Conservation (phyloP, 2,797 vertebrate species). For the Crax fasciolata region DNA sequence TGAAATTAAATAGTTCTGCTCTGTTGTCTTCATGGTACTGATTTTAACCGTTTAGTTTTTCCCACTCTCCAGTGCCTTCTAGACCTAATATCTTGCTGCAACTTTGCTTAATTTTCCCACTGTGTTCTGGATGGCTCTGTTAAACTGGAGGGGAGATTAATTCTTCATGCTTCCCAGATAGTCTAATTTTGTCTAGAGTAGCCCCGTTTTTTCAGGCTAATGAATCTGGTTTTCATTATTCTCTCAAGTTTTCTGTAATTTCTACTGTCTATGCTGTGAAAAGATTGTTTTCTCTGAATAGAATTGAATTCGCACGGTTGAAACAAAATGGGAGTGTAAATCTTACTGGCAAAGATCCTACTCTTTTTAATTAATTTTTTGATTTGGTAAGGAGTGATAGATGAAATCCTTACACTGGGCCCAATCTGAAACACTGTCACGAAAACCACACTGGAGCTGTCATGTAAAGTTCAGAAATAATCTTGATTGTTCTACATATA, state of each 20-base stretch:
- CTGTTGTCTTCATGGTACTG: neutral
- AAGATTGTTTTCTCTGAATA: neutral
- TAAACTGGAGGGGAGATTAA: neutral
- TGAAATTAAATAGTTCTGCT: neutral
- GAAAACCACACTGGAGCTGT: neutral
- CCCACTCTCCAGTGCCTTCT: neutral
- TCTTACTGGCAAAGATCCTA: neutral
- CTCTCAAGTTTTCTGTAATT: conserved; percentile 2
- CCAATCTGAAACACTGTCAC: neutral
- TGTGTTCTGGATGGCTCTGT: neutral
- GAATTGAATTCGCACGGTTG: neutral
- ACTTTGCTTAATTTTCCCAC: conserved; percentile 10
- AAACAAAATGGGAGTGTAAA: neutral
- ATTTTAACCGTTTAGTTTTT: conserved; percentile 7
- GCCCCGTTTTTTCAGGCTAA: neutral
- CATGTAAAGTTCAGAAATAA: neutral
- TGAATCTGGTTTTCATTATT: neutral
- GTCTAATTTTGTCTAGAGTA: neutral
- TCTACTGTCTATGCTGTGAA: neutral
- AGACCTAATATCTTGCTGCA: neutral
- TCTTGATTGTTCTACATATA: neutral
- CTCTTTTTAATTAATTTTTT: neutral
- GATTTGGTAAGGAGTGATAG: fast-evolving
- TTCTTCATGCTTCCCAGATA: conserved; percentile 2
- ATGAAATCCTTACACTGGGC: neutral